Evolutionary conservation across 2,888 invertebrate species (phyloP).

Genomic region (Corythucha ciliata): DNA sequence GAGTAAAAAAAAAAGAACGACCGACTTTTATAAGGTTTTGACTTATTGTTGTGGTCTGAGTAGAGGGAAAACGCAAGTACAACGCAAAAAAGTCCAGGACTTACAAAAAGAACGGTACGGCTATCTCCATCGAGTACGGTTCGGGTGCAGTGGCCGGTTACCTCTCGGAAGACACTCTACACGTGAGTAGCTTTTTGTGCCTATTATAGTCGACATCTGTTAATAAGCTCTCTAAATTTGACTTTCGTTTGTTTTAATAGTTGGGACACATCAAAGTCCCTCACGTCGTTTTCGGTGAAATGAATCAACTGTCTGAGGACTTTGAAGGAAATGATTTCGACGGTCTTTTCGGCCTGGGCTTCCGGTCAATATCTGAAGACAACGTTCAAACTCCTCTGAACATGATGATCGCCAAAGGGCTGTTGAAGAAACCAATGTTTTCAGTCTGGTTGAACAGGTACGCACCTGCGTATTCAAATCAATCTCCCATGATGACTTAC

Average conservation of each 20-base stretch:
- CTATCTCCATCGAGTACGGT: constrained; percentile 89
- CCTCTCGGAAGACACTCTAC: constrained; percentile 79
- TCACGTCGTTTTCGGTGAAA: constrained; percentile 91
- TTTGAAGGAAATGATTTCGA: constrained; percentile 99
- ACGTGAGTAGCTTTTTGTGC: too few relatives aligned
- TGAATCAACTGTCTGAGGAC: constrained; percentile 83
- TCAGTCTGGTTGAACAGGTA: too few relatives aligned
- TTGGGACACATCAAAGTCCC: constrained; percentile 63
- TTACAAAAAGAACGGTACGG: constrained; percentile 80
- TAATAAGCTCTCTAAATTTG: too few relatives aligned
- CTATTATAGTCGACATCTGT: background rate
- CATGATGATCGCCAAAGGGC: constrained; percentile 74
- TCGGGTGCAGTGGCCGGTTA: constrained; percentile 93
- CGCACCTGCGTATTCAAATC: too few relatives aligned
- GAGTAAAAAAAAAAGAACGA: too few relatives aligned
- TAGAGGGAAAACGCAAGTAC: too few relatives aligned
- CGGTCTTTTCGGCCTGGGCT: constrained; percentile 93
- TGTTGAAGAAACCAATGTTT: too few relatives aligned
- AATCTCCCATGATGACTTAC: too few relatives aligned
- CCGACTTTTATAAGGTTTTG: too few relatives aligned
- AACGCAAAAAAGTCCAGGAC: constrained; percentile 73
- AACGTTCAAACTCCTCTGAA: constrained; percentile 74
- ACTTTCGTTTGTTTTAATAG: constrained; percentile 45
- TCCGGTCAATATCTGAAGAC: constrained; percentile 81
- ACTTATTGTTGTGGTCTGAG: too few relatives aligned